phyloP scores from a whole-genome alignment of 2,797 vertebrate species.

The Schizopygopsis pylzovi region DNA sequence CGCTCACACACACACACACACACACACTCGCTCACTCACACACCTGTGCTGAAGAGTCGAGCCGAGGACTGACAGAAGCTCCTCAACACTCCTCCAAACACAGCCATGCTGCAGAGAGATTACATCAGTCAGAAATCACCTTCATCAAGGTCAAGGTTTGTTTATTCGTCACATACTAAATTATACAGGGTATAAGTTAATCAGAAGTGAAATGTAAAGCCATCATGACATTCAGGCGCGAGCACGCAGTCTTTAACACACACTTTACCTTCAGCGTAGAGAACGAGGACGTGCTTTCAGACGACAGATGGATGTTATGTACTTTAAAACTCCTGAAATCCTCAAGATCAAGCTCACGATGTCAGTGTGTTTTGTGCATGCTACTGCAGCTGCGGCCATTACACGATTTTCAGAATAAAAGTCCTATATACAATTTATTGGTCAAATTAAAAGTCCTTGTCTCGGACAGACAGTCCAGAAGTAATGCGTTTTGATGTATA shows the following conservation, averaged over 20 bases:
- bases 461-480: background rate
- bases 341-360: background rate
- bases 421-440: background rate
- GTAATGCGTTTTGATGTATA: background rate
- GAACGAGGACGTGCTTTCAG: background rate
- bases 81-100: conserved; percentile 67
- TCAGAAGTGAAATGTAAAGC: too few relatives aligned
- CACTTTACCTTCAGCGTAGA: background rate
- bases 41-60: conserved; percentile 71
- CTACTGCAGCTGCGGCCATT: background rate
- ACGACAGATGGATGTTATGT: background rate
- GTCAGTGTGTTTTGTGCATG: too few relatives aligned
- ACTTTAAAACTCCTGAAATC: background rate
- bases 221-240: conserved; percentile 5
- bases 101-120: conserved; percentile 65
- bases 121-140: background rate
- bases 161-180: too few relatives aligned
- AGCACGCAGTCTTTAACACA: background rate
- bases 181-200: too few relatives aligned
- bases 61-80: conserved; percentile 65
- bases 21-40: background rate
- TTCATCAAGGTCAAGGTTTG: too few relatives aligned
- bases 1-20: too few relatives aligned
- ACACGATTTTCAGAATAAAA: background rate
- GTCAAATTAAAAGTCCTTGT: conserved; percentile 4